Evolutionary conservation across 2,888 invertebrate species (phyloP).

Genomic region (Macrostomum cliftonense): DNA sequence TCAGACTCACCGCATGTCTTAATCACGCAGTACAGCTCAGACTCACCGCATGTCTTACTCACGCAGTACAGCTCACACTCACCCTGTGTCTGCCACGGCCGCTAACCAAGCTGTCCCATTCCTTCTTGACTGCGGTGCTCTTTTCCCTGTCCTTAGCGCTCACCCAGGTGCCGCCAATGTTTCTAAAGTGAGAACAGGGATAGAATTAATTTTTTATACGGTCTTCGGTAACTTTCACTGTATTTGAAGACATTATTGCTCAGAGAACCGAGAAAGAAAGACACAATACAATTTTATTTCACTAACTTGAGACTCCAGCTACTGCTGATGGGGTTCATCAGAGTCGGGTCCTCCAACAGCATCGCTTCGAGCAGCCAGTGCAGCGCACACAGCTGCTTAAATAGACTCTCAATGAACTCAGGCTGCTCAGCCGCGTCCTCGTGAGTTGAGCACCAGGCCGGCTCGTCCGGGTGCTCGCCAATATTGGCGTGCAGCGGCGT

Average conservation of each 20-base stretch:
- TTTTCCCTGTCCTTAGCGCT: neutral
- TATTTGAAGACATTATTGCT: no score
- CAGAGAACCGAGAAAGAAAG: no score
- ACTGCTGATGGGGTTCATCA: constrained; percentile 26
- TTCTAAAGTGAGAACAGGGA: neutral
- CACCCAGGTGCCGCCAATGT: neutral
- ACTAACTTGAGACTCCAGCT: constrained; percentile 31
- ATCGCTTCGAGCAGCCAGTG: constrained; percentile 35
- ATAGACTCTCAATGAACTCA: constrained; percentile 22
- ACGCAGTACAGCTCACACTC: no score
- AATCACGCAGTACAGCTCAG: no score
- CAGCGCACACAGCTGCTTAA: constrained; percentile 33
- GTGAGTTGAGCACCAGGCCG: constrained; percentile 1
- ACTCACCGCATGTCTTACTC: no score
- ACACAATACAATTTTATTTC: neutral
- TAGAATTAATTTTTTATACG: neutral
- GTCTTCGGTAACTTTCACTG: no score
- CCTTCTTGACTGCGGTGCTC: neutral
- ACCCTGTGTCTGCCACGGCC: neutral
- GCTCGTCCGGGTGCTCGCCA: neutral
- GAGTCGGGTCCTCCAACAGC: constrained; percentile 18
- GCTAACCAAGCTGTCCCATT: neutral
- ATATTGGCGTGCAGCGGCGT: constrained; percentile 26
- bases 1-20: no score
- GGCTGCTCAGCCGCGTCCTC: neutral